Evolutionary conservation across 2,113 vertebrate genomes (phyloP).

Genomic region (Triplophysa rosa): DNA sequence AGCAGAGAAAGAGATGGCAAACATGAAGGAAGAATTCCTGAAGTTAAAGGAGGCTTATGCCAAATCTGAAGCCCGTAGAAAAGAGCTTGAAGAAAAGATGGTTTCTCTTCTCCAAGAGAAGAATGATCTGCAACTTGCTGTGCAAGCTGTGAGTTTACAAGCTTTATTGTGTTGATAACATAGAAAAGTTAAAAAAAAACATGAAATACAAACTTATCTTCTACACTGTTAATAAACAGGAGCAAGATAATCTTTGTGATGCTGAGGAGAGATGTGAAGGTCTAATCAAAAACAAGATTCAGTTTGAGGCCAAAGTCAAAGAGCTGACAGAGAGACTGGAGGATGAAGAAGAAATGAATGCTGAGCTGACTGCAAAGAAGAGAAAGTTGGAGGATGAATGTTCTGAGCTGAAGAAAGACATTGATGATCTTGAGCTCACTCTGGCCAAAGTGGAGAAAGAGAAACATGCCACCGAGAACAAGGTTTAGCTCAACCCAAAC

Average conservation of each 20-base stretch:
- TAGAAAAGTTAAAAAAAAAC: too few species aligned
- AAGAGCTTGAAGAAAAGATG: conserved; percentile 87
- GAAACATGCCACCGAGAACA: conserved; percentile 89
- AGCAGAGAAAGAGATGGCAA: conserved; percentile 83
- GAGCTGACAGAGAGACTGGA: conserved; percentile 81
- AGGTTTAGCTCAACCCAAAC: conserved; percentile 67
- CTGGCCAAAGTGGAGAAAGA: conserved; percentile 90
- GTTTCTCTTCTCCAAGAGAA: conserved; percentile 87
- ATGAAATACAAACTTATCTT: neutral
- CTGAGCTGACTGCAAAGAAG: conserved; percentile 81
- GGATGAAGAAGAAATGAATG: conserved; percentile 85
- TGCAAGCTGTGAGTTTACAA: neutral
- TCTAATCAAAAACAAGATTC: conserved; percentile 87
- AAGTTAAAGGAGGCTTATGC: conserved; percentile 81
- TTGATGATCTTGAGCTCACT: conserved; percentile 80
- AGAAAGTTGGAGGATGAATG: conserved; percentile 83
- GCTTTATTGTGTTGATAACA: neutral
- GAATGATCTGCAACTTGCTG: conserved; percentile 80
- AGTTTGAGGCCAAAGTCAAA: conserved; percentile 84
- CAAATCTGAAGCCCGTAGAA: conserved; percentile 80
- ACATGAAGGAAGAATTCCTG: conserved; percentile 83
- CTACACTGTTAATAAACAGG: conserved; percentile 60
- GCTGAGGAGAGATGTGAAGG: conserved; percentile 84
- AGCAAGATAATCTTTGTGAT: conserved; percentile 76
- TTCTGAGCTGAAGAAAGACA: conserved; percentile 82